These are phyloP conservation scores for Scaptomyza caliginosa DNA, from an alignment of 2,888 invertebrate genomes.

Conservation along the genomic window DNA sequence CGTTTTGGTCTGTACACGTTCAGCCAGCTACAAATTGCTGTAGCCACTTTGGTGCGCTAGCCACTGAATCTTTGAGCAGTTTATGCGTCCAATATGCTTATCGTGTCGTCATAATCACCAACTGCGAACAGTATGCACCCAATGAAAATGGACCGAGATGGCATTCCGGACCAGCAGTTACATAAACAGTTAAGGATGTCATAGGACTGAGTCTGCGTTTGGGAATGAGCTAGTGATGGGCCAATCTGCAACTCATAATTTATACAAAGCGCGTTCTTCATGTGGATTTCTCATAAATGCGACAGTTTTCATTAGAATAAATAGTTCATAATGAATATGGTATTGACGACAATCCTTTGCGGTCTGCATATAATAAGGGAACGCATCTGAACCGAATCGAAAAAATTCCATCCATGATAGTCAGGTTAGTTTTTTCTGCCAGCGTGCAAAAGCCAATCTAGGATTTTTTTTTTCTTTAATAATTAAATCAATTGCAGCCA, in stretches of 20 bases:
- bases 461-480: no score
- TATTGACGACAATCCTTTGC: slow-evolving; percentile 14
- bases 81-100: slow-evolving; percentile 70
- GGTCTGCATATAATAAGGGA: slow-evolving; percentile 25
- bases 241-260: slow-evolving; percentile 46
- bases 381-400: slow-evolving; percentile 5
- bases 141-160: slow-evolving; percentile 62
- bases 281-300: slow-evolving; percentile 39
- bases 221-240: slow-evolving; percentile 24
- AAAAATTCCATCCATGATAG: no score
- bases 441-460: no score
- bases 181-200: slow-evolving; percentile 4
- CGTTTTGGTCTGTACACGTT: slow-evolving; percentile 77
- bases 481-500: slow-evolving; percentile 18
- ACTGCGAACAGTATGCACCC: slow-evolving; percentile 51
- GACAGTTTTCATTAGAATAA: slow-evolving; percentile 46
- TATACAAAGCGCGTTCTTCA: slow-evolving; percentile 44
- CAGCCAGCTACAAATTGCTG: slow-evolving; percentile 76
- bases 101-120: slow-evolving; percentile 48
- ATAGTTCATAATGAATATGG: slow-evolving; percentile 26
- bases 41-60: slow-evolving; percentile 75
- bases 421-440: neutral
- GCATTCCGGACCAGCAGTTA: slow-evolving; percentile 41
- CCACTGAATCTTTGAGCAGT: slow-evolving; percentile 46
- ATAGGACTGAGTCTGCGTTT: slow-evolving; percentile 8